Percentiles rank a stretch among this genome's conserved stretches.
Evolutionary conservation across 2,797 vertebrate genomes (phyloP).

Genomic region (Thripadectes ignobilis): DNA sequence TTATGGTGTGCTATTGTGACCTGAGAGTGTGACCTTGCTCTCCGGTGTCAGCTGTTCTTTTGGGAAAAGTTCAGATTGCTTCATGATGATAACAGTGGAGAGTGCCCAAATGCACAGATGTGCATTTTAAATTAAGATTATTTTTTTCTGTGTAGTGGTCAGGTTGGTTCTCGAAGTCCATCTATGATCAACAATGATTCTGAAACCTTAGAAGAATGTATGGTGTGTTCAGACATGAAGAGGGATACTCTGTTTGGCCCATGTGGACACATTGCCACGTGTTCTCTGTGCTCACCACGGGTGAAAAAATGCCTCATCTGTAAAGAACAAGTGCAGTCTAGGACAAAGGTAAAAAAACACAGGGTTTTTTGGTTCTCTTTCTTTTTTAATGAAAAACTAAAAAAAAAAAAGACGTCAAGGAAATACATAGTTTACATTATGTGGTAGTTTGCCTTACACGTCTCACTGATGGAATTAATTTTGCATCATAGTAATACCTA

Average conservation of each 20-base stretch:
- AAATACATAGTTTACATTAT: background rate
- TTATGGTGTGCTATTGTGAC: accelerated
- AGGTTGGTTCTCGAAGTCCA: slow-evolving; percentile 94
- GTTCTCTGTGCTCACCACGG: slow-evolving; percentile 96
- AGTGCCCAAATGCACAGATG: background rate
- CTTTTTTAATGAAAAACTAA: background rate
- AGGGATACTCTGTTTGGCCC: slow-evolving; percentile 97
- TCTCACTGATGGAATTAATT: background rate
- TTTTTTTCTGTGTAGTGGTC: slow-evolving; percentile 81
- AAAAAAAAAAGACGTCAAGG: background rate
- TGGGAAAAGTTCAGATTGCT: background rate
- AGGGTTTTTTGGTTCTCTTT: background rate
- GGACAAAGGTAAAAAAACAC: slow-evolving; percentile 89
- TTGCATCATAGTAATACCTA: background rate
- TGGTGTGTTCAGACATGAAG: slow-evolving; percentile 99
- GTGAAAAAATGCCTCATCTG: slow-evolving; percentile 99
- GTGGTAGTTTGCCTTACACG: background rate
- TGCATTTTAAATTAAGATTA: background rate
- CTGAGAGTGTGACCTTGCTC: background rate
- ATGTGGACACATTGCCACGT: slow-evolving; percentile 97
- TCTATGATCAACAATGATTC: slow-evolving; percentile 94
- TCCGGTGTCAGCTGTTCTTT: accelerated
- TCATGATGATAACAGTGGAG: background rate
- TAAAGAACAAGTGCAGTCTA: slow-evolving; percentile 98
- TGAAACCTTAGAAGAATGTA: slow-evolving; percentile 97